These are phyloP conservation scores for Salminus brasiliensis DNA, from an alignment of 2,113 vertebrate species.

Conservation along the genomic window DNA sequence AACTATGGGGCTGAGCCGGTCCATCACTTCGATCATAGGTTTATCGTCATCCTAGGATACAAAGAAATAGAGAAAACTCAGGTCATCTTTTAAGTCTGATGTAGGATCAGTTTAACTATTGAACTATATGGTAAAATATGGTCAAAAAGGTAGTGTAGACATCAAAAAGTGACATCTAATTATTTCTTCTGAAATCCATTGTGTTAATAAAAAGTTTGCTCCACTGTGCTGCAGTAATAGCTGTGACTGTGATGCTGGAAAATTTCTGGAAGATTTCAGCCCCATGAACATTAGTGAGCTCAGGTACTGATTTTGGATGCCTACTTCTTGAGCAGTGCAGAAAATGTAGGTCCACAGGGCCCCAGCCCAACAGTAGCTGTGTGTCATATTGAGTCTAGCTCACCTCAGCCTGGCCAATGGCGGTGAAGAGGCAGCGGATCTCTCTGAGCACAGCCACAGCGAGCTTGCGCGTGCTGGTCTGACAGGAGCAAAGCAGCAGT, in stretches of 20 bases:
- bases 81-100: background rate
- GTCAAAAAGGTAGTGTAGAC: background rate
- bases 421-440: slow-evolving; percentile 89
- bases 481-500: slow-evolving; percentile 94
- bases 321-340: no score
- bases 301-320: no score
- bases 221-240: no score
- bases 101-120: background rate
- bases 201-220: no score
- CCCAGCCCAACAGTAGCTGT: no score
- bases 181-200: no score
- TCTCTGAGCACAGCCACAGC: slow-evolving; percentile 93
- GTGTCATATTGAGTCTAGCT: background rate
- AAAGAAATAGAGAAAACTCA: slow-evolving; percentile 17
- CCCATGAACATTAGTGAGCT: no score
- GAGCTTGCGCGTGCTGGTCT: slow-evolving; percentile 92
- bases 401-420: slow-evolving; percentile 94
- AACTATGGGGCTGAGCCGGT: slow-evolving; percentile 94
- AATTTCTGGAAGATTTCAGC: no score
- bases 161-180: no score
- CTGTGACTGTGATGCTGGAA: no score
- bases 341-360: no score
- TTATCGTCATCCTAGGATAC: slow-evolving; percentile 92
- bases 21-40: slow-evolving; percentile 98
- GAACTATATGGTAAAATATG: background rate